phyloP scores from a whole-genome alignment of 2,113 vertebrate genomes.

The Tricholaema leucomelas region DNA sequence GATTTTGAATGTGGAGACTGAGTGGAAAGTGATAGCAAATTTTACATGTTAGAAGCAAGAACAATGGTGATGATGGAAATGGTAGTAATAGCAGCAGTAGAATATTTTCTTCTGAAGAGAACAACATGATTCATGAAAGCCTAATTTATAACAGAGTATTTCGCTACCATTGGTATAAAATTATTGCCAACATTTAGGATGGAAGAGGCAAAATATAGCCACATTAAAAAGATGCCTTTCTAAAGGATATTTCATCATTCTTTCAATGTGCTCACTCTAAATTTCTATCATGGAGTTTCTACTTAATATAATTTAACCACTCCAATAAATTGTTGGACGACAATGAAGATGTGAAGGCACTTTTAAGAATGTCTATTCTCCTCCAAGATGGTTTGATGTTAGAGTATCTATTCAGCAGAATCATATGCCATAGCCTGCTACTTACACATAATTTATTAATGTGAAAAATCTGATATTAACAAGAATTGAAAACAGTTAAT shows the following conservation, averaged over 20 bases:
- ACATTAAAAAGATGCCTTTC: not conserved
- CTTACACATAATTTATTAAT: conserved; percentile 56
- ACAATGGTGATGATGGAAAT: too few relatives aligned
- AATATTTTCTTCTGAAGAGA: not conserved
- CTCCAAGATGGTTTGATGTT: not conserved
- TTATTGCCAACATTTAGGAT: not conserved
- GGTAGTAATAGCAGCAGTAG: not conserved
- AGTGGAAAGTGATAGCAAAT: not conserved
- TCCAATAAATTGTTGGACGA: not conserved
- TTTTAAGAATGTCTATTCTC: not conserved
- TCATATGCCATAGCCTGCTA: not conserved
- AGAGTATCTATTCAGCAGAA: not conserved
- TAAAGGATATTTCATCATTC: not conserved
- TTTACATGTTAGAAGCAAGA: not conserved
- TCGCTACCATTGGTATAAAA: not conserved
- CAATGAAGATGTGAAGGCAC: not conserved
- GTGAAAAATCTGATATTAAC: conserved; percentile 52
- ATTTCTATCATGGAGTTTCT: not conserved
- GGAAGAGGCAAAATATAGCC: not conserved
- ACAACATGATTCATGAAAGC: not conserved
- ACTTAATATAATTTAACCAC: not conserved
- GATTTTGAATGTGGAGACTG: not conserved
- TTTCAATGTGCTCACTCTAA: not conserved
- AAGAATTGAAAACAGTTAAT: conserved; percentile 40
- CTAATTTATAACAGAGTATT: not conserved